These are phyloP conservation scores for Spodoptera littoralis DNA, from an alignment of 2,888 invertebrate species.

Conservation along the genomic window DNA sequence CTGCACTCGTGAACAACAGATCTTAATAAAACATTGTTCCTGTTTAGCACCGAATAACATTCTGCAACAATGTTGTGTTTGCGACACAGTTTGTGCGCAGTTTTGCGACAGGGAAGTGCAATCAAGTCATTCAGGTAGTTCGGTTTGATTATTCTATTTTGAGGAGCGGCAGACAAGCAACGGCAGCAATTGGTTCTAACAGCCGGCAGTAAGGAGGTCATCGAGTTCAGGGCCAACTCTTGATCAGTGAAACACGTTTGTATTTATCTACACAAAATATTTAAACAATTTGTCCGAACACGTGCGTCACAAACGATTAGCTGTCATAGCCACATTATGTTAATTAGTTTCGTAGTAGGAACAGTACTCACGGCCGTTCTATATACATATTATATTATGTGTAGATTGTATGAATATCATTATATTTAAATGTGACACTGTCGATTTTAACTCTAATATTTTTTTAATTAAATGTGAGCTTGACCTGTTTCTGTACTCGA, in stretches of 20 bases:
- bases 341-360: slow-evolving; percentile 57
- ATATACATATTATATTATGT: slow-evolving; percentile 5
- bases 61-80: slow-evolving; percentile 22
- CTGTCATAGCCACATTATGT: slow-evolving; percentile 62
- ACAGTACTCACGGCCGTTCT: slow-evolving; percentile 44
- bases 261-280: slow-evolving; percentile 67
- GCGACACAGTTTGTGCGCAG: slow-evolving; percentile 43
- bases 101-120: slow-evolving; percentile 60
- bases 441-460: neutral
- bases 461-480: too few relatives aligned
- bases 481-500: too few relatives aligned
- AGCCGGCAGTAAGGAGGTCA: slow-evolving; percentile 69
- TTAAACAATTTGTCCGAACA: slow-evolving; percentile 65
- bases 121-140: slow-evolving; percentile 62
- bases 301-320: slow-evolving; percentile 64
- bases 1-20: neutral
- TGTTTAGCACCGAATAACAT: slow-evolving; percentile 15
- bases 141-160: slow-evolving; percentile 65
- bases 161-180: slow-evolving; percentile 50
- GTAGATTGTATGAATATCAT: slow-evolving; percentile 2
- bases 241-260: slow-evolving; percentile 65
- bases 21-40: slow-evolving; percentile 8
- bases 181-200: slow-evolving; percentile 71
- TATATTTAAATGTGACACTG: slow-evolving; percentile 19
- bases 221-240: slow-evolving; percentile 75